Conservation (phyloP, 2,888 invertebrate genomes). For the Octonoba sinensis region DNA sequence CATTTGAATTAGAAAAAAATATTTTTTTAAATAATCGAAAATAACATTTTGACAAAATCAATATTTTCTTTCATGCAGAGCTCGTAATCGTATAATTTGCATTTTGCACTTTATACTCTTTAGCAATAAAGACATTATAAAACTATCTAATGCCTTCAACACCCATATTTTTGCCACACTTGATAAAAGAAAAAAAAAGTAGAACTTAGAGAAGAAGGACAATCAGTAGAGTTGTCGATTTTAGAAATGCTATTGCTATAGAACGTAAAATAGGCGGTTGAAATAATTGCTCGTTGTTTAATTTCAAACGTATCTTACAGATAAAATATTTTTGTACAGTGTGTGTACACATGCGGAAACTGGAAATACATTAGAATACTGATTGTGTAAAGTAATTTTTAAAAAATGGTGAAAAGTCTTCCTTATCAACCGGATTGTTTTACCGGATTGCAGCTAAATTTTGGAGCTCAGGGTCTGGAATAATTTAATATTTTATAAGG, state of each 20-base stretch:
- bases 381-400: too few species aligned
- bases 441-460: too few species aligned
- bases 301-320: slow-evolving; percentile 14
- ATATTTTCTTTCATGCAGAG: background rate
- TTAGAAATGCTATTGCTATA: slow-evolving; percentile 44
- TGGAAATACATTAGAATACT: too few species aligned
- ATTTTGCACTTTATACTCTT: background rate
- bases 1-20: background rate
- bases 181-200: slow-evolving; percentile 13
- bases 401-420: too few species aligned
- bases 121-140: slow-evolving; percentile 4
- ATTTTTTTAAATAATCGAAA: background rate
- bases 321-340: slow-evolving; percentile 56
- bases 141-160: slow-evolving; percentile 2
- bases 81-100: background rate
- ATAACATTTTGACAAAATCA: background rate
- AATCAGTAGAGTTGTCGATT: slow-evolving; percentile 56
- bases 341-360: slow-evolving; percentile 14
- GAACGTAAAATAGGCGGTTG: slow-evolving; percentile 38
- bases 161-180: slow-evolving; percentile 37
- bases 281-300: slow-evolving; percentile 35
- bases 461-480: too few species aligned
- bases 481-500: too few species aligned
- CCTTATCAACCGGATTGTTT: too few species aligned
- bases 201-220: slow-evolving; percentile 42